Evolutionary conservation across 2,888 invertebrate species (phyloP), one percentile per base, ranked within the genome.

Genomic region (Gordius sp.): DNA sequence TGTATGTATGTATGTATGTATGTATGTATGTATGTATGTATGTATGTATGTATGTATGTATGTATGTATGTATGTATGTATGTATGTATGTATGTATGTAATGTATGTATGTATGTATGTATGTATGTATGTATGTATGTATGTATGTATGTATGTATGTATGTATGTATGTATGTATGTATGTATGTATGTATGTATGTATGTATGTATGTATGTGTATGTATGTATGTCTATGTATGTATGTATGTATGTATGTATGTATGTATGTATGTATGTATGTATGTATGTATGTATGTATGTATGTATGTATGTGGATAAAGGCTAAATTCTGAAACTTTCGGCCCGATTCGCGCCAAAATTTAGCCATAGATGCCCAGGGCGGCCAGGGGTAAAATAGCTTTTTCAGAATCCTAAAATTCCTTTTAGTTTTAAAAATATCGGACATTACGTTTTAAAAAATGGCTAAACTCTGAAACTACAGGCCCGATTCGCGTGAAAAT

Each of bases 1-100:
- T 39, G 39, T 39, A n/a, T 39, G n/a, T 39, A n/a, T 39, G 39
- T 39, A n/a, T 39, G 39, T 39, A n/a, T 39, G 39, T 39, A n/a
- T 39, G 39, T 39, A n/a, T 39, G 39, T 39, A n/a, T 39, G 39
- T 39, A n/a, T 39, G 39, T 39, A n/a, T 39, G 39, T 39, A n/a
- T 39, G 39, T 39, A n/a, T 39, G 39, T 39, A n/a, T n/a, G n/a
- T n/a, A n/a, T n/a, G n/a, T n/a, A n/a, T n/a, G n/a, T n/a, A n/a
- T n/a, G n/a, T n/a, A n/a, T n/a, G 39, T 39, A 39, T 39, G 8
- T 13, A 13, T 39, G n/a, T 13, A 13, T 13, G 8, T 39, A 39
- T 39, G 8, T 13, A 13, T 39, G n/a, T 39, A 39, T 39, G 39
- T 39, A 39, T n/a, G n/a, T n/a, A n/a, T n/a, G n/a, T n/a, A n/a